Base-by-base conservation (phyloP, 2,797 vertebrate species). In the Botia kubotai region DNA sequence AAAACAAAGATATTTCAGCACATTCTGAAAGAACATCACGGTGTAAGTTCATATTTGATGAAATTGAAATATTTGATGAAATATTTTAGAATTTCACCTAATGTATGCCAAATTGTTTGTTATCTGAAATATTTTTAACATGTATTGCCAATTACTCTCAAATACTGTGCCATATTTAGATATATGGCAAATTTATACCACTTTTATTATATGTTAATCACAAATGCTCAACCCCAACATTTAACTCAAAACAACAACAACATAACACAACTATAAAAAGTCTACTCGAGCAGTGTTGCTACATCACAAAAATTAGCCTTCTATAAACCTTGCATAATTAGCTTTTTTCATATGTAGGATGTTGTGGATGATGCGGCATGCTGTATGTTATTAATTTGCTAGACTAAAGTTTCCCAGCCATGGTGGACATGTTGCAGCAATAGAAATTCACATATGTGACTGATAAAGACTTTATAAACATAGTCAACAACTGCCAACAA, bases 381-480 rank as follows among this genome's bases (percentile, higher is more conserved):
- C 10, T 26, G 8, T 4, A 39, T 21, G 14, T 60, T 60, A 4
- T 14, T n/a, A 3, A 48, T 74, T 48, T 58, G 3, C 33, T 58
- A 52, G 68, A 12, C 17, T 72, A 16, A 4, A 21, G 23, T 65
- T 75, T 75, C 26, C 23, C 17, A 75, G 60, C 46, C 26, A 52
- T 65, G 58, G 53, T 57, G 12, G 17, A 50, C 58, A 63, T 75
- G 17, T 33, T 65, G 12, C 17, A 65, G 23, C 46, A 52, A 52
- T 12, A 65, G 60, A 75, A 26, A 65, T 33, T 50, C 73, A 52
- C 73, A 75, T 75, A 65, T 75, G 73, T 60, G 43, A 52, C 17
- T 65, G 16, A 75, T 75, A 26, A 65, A 75, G 58, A 65, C 23
- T 65, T 75, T 46, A 63, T 65, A 75, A 52, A 75, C 60, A 19